A percentile compares a stretch with the other conserved stretches of the same genome.
These are phyloP conservation scores for Hormiphora californensis DNA, from an alignment of 37 sponge, comb jelly and placozoan species.

Conservation along the genomic window DNA sequence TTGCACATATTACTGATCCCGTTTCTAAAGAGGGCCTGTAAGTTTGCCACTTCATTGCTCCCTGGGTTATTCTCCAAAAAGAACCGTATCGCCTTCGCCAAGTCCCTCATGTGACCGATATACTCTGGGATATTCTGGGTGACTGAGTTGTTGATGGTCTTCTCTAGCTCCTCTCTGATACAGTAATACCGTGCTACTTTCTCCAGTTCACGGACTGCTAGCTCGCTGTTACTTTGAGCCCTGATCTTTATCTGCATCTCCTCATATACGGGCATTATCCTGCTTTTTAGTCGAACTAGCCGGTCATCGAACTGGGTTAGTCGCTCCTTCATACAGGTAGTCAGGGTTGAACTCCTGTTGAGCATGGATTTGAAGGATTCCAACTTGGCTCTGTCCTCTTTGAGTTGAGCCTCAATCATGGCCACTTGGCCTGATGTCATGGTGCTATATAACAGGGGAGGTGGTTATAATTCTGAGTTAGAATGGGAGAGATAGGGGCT, in stretches of 20 bases:
- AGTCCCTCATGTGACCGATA: background rate
- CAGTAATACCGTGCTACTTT: slow-evolving; percentile 34
- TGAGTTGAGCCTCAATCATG: slow-evolving; percentile 24
- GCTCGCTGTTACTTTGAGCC: background rate
- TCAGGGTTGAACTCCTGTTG: slow-evolving; percentile 2
- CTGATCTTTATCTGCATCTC: slow-evolving; percentile 28
- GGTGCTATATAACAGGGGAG: background rate
- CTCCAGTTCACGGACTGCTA: background rate
- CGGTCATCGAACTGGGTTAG: slow-evolving; percentile 30
- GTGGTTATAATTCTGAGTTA: background rate
- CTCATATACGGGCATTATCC: slow-evolving; percentile 36
- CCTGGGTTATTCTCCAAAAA: slow-evolving; percentile 8
- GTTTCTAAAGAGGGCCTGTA: background rate
- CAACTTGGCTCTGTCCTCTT: slow-evolving; percentile 4
- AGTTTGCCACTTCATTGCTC: background rate
- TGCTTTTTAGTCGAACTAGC: background rate
- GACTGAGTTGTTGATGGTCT: background rate
- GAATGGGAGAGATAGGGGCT: no score
- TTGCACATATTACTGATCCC: slow-evolving; percentile 3
- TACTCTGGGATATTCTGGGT: background rate
- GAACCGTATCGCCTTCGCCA: background rate
- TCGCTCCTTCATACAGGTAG: background rate
- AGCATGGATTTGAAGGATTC: background rate
- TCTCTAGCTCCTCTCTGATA: background rate
- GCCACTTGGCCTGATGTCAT: slow-evolving; percentile 30